Conservation (phyloP, 2,113 vertebrate species). For the Heterochromis multidens region DNA sequence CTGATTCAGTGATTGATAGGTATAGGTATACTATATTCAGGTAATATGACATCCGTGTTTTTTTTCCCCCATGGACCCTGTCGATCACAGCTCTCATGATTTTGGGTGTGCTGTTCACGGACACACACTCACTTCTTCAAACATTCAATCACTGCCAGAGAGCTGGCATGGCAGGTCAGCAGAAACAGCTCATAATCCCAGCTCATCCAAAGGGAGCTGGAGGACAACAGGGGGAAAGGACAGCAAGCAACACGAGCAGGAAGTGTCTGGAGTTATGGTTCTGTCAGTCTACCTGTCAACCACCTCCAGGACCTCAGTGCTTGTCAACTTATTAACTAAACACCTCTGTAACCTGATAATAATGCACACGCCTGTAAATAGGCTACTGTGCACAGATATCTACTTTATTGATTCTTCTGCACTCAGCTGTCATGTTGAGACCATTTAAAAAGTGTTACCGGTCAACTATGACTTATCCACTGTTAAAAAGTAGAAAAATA, state of each 20-base stretch:
- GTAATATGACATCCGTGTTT: neutral
- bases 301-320: conserved; percentile 2
- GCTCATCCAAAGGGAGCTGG: neutral
- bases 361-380: neutral
- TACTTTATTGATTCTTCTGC: neutral
- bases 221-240: neutral
- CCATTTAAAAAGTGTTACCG: neutral
- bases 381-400: neutral
- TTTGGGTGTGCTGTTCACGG: neutral
- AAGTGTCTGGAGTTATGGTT: neutral
- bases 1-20: neutral
- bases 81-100: neutral
- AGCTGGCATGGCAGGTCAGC: conserved; percentile 25
- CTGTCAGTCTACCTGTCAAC: neutral
- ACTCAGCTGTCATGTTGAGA: neutral
- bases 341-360: conserved; percentile 12
- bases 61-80: neutral
- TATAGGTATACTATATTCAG: neutral
- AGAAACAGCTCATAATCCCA: conserved; percentile 48
- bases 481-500: neutral
- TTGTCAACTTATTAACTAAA: conserved; percentile 22
- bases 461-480: neutral
- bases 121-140: neutral
- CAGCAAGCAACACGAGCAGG: neutral
- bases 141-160: conserved; percentile 6